Evolutionary conservation across 2,113 vertebrate species (phyloP), one percentile per base, ranked within the genome.

Genomic region (Sclerurus mexicanus): DNA sequence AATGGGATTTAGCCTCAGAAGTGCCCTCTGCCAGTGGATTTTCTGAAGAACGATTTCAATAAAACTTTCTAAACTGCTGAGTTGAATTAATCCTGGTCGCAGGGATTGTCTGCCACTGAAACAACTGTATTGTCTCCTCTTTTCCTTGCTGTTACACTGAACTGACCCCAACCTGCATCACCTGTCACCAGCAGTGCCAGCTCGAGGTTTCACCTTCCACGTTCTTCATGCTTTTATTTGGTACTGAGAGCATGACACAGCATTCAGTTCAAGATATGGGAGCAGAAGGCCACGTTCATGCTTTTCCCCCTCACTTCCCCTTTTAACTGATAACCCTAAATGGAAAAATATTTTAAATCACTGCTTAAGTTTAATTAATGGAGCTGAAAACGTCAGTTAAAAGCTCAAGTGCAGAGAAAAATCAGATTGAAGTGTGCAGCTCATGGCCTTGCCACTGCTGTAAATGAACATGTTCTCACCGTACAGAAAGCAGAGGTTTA

Each of bases 331-430:
- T 67, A 60, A 73, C 49, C 23, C 33, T 42, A 31, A 16, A 19
- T 31, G 14, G 4, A 0, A 4, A 5, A 23, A 42, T 39, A 52
- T 28, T 15, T 20, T 31, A 10, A 11, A 64, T 6, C 5, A 10
- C 83, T 59, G n/a, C 40, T 86, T 63, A 59, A 55, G 40, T 81
- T 62, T 85, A 90, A 93, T 83, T 83, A n/a, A 80, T 17, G 21
- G 52, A 86, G 55, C 62, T 92, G 59, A 88, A 93, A 77, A 77
- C 35, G 33, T 93, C 75, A 46, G 62, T 49, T 85, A 35, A 73
- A n/a, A 67, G 67, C 60, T 63, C 68, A 93, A 47, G 68, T 62
- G 47, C 0, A 62, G 37, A 89, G 52, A 89, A 75, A 78, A 93
- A 91, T 16, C 50, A 68, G 39, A 68, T 0, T 72, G 52, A 63